phyloP scores from a whole-genome alignment of 2,888 invertebrate species.

The Trachelus troglodyta region DNA sequence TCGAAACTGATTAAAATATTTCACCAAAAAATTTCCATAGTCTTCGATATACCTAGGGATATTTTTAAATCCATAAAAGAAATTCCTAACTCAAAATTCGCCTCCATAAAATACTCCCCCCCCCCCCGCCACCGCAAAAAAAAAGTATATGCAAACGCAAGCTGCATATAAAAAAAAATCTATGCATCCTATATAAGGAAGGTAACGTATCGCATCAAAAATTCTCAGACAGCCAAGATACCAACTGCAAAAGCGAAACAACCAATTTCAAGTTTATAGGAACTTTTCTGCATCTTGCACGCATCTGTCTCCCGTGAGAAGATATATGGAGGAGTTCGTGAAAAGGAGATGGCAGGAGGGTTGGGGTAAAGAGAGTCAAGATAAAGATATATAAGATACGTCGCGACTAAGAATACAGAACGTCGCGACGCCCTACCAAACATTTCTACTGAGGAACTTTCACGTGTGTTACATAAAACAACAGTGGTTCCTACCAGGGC shows the following conservation, averaged over 20 bases:
- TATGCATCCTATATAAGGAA: not conserved
- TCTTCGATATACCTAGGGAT: no score
- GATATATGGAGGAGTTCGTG: not conserved
- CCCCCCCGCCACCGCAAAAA: not conserved
- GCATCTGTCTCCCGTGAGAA: slow-evolving; percentile 25
- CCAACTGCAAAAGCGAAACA: slow-evolving; percentile 34
- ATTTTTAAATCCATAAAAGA: not conserved
- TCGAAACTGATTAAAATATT: not conserved
- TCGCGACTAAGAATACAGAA: not conserved
- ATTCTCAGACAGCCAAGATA: slow-evolving; percentile 30
- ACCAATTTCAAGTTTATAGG: slow-evolving; percentile 52
- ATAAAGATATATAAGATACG: not conserved
- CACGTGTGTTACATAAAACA: not conserved
- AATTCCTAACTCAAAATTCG: no score
- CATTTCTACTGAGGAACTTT: not conserved
- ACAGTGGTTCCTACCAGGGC: not conserved
- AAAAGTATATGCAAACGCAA: slow-evolving; percentile 8
- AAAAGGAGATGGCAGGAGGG: not conserved
- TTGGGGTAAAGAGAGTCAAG: not conserved
- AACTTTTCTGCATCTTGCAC: slow-evolving; percentile 37
- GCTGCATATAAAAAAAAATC: not conserved
- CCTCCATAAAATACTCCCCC: no score
- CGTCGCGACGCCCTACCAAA: not conserved
- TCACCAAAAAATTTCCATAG: not conserved
- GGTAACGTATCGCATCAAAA: slow-evolving; percentile 31